Evolutionary conservation across 2,888 invertebrate genomes (phyloP).

Genomic region (Synanthedon tipuliformis): DNA sequence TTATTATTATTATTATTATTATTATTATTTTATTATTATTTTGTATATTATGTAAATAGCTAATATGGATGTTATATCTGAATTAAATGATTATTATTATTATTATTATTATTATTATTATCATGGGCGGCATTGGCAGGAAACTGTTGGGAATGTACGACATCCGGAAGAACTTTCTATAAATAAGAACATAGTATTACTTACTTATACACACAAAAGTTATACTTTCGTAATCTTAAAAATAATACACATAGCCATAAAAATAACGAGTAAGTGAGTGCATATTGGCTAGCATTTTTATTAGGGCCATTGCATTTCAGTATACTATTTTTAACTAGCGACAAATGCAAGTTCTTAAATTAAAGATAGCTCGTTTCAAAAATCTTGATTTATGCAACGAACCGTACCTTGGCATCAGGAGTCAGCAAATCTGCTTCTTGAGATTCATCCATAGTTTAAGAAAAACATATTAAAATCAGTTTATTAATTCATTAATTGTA

Average conservation of each 20-base stretch:
- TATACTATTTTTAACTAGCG: constrained; percentile 43
- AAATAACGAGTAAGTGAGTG: too few relatives aligned
- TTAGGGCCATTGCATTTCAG: constrained; percentile 28
- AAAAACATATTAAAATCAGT: constrained; percentile 55
- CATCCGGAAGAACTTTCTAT: constrained; percentile 68
- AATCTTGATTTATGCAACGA: constrained; percentile 5
- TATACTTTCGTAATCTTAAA: not conserved
- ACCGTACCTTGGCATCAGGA: constrained; percentile 46
- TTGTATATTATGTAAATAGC: too few relatives aligned
- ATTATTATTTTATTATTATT: too few relatives aligned
- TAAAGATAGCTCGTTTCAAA: constrained; percentile 18
- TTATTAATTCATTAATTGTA: constrained; percentile 37
- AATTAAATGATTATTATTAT: too few relatives aligned
- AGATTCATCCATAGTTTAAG: constrained; percentile 62
- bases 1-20: too few relatives aligned
- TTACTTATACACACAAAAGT: not conserved
- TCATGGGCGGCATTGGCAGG: constrained; percentile 30
- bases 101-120: too few relatives aligned
- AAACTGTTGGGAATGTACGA: constrained; percentile 64
- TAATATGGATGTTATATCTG: too few relatives aligned
- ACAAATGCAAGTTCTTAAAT: constrained; percentile 37
- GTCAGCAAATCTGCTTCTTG: constrained; percentile 33
- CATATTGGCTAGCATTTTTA: too few relatives aligned
- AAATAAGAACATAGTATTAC: constrained; percentile 32
- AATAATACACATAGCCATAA: not conserved